Evolutionary conservation across 2,797 vertebrate species (phyloP).

Genomic region (Myotis pilosus): DNA sequence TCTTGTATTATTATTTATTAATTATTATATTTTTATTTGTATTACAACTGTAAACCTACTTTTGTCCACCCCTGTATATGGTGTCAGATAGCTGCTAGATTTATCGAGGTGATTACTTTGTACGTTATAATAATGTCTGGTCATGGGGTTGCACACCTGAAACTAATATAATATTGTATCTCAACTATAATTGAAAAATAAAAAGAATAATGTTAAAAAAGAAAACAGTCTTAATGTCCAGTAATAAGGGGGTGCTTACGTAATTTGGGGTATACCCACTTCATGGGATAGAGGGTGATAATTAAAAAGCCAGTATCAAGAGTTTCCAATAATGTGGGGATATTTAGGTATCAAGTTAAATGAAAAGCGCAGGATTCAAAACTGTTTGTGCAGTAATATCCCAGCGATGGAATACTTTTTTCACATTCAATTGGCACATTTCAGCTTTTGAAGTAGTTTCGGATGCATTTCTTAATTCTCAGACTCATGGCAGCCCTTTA

Average conservation of each 20-base stretch:
- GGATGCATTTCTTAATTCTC: not conserved
- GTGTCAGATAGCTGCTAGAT: not conserved
- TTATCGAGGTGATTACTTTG: not conserved
- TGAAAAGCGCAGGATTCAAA: not conserved
- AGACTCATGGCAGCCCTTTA: not conserved
- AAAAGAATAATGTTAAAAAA: not conserved
- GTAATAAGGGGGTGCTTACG: not conserved
- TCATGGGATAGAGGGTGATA: not conserved
- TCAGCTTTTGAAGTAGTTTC: not conserved
- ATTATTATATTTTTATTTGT: not conserved
- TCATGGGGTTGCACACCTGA: not conserved
- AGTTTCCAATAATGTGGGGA: not conserved
- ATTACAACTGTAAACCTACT: not conserved
- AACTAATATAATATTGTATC: not conserved
- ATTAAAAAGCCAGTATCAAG: not conserved
- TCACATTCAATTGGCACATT: not conserved
- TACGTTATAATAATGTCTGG: not conserved
- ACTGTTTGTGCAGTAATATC: not conserved
- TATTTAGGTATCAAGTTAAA: not conserved
- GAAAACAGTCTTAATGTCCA: slow-evolving; percentile 8
- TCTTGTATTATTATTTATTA: not conserved
- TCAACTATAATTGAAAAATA: not conserved
- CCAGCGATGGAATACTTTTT: not conserved
- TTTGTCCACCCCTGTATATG: not conserved
- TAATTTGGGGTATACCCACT: not conserved